Conservation (phyloP, 2,113 vertebrate genomes). For the Artemisiospiza belli region DNA sequence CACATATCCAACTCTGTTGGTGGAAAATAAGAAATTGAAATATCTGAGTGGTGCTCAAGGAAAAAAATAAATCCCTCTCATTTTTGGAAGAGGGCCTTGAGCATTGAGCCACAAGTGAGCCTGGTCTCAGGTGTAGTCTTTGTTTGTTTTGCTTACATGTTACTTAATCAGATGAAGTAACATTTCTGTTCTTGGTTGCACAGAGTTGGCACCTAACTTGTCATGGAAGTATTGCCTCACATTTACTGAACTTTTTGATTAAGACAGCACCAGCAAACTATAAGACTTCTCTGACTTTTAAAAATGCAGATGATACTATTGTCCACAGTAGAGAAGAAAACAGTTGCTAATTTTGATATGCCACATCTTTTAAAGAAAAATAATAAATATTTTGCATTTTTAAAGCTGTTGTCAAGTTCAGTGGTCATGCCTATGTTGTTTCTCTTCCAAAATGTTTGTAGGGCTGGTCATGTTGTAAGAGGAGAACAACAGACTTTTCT, state of each 20-base stretch:
- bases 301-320: background rate
- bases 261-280: background rate
- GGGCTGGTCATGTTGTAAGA: slow-evolving; percentile 98
- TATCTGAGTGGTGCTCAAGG: background rate
- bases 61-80: background rate
- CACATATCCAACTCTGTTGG: background rate
- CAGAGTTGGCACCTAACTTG: background rate
- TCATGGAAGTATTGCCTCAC: background rate
- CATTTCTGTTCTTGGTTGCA: background rate
- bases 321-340: background rate
- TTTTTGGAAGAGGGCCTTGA: background rate
- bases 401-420: background rate
- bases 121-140: background rate
- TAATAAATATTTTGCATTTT: background rate
- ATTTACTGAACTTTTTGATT: background rate
- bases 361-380: background rate
- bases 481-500: slow-evolving; percentile 96
- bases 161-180: background rate
- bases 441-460: slow-evolving; percentile 55
- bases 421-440: slow-evolving; percentile 1
- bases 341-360: background rate
- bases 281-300: background rate
- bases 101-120: background rate
- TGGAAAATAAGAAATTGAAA: background rate
- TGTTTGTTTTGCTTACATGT: background rate